phyloP scores from a whole-genome alignment of 2,113 vertebrate genomes.

The Mungos mungo region DNA sequence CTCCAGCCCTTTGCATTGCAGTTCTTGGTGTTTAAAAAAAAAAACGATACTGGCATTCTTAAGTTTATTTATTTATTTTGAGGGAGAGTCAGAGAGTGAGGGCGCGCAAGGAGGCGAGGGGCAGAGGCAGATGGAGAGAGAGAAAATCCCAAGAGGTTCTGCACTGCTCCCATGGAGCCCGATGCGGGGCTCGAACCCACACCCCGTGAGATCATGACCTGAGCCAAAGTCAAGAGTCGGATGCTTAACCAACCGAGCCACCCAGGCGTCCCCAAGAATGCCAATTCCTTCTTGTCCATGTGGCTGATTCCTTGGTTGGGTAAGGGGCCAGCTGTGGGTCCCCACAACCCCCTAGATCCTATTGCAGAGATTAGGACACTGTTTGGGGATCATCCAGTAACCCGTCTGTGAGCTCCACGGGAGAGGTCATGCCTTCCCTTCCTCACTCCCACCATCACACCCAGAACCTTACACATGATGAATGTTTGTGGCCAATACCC shows the following conservation, averaged over 20 bases:
- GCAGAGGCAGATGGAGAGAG: too few species aligned
- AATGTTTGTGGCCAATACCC: not conserved
- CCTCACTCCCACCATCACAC: not conserved
- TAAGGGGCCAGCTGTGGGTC: not conserved
- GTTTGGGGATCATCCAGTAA: not conserved
- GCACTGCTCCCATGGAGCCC: too few species aligned
- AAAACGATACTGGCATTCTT: too few species aligned
- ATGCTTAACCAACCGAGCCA: too few species aligned
- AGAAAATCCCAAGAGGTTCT: too few species aligned
- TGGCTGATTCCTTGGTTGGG: not conserved
- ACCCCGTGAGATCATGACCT: too few species aligned
- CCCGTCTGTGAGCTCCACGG: not conserved
- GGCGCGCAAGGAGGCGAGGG: too few species aligned
- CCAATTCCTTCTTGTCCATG: not conserved
- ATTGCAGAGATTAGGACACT: rapidly evolving
- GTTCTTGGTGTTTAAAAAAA: not conserved
- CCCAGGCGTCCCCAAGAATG: not conserved
- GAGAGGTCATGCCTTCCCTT: not conserved
- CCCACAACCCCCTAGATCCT: too few species aligned
- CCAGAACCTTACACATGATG: not conserved
- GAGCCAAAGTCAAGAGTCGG: too few species aligned
- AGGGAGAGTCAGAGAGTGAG: too few species aligned
- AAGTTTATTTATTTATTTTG: too few species aligned
- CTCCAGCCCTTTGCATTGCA: not conserved
- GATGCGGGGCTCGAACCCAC: too few species aligned